Conservation (phyloP, 2,888 invertebrate species). For the Philonicus albiceps region DNA sequence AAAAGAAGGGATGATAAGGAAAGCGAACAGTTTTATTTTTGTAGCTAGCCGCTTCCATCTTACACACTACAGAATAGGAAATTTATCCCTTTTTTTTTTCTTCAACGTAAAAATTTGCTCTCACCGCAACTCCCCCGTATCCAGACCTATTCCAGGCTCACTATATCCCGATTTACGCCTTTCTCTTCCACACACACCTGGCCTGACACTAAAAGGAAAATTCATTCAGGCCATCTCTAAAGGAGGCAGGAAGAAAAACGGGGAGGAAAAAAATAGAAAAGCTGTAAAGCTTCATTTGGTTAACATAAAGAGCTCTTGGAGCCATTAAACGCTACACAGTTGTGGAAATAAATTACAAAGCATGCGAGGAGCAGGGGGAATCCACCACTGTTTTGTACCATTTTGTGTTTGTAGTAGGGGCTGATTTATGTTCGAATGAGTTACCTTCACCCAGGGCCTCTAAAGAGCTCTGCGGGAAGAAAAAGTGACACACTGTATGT, state of each 20-base stretch:
- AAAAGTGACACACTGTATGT: background rate
- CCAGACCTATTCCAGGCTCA: background rate
- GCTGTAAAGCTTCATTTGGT: constrained; percentile 41
- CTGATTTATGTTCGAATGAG: constrained; percentile 25
- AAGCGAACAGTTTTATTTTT: background rate
- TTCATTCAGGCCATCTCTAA: constrained; percentile 29
- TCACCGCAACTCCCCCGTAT: background rate
- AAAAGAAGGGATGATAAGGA: background rate
- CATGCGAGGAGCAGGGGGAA: background rate
- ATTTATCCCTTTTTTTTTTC: background rate
- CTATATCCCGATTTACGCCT: background rate
- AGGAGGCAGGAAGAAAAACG: constrained; percentile 1
- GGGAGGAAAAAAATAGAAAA: constrained; percentile 1
- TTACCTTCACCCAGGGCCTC: background rate
- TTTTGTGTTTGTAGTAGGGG: background rate
- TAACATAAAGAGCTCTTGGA: constrained; percentile 38
- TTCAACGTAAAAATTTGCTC: background rate
- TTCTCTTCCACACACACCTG: background rate
- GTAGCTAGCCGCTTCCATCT: background rate
- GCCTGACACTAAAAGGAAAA: constrained; percentile 27
- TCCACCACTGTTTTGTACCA: constrained; percentile 17
- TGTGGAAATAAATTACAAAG: constrained; percentile 38
- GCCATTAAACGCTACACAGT: constrained; percentile 35
- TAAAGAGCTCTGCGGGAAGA: background rate
- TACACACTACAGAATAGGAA: background rate